Conservation (phyloP, 2,797 vertebrate genomes). For the Cuniculus paca region DNA sequence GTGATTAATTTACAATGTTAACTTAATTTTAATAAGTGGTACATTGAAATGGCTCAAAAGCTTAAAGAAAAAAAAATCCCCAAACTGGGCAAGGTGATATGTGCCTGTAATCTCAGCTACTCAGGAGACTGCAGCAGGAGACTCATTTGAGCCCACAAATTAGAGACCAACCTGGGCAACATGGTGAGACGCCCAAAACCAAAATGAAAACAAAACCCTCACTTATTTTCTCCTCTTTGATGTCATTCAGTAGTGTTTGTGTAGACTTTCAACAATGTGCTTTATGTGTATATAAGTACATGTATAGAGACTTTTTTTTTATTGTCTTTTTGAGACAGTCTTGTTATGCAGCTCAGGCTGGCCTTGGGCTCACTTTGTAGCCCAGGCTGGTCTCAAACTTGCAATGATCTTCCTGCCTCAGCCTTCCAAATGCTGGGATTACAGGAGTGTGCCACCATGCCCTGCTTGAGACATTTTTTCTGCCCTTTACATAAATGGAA, state of each 20-base stretch:
- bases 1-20: neutral
- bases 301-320: neutral
- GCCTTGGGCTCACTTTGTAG: too few relatives aligned
- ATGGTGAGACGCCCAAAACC: neutral
- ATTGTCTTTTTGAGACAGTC: too few relatives aligned
- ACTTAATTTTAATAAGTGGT: neutral
- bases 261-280: too few relatives aligned
- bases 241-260: neutral
- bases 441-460: too few relatives aligned
- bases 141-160: neutral
- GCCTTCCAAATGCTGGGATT: too few relatives aligned
- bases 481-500: neutral
- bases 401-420: too few relatives aligned
- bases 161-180: neutral
- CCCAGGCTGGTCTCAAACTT: too few relatives aligned
- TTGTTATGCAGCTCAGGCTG: too few relatives aligned
- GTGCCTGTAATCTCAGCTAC: neutral
- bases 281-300: neutral
- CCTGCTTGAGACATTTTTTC: neutral
- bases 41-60: neutral
- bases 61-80: neutral
- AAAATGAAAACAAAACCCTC: neutral
- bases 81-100: neutral
- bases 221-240: neutral
- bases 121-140: neutral